phyloP scores from a whole-genome alignment of 2,113 vertebrate species.

The Pyrgilauda ruficollis region DNA sequence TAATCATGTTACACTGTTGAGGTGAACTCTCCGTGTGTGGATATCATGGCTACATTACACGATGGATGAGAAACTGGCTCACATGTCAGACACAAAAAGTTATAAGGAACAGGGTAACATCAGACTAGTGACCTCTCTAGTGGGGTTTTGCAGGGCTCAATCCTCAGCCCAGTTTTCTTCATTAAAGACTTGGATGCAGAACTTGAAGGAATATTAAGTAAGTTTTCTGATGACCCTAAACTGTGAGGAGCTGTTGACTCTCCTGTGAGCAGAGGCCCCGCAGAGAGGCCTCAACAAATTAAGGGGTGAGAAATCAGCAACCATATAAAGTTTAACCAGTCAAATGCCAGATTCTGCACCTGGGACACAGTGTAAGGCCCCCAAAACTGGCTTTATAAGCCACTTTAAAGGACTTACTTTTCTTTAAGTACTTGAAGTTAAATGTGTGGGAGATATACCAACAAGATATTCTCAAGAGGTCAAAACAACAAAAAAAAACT shows the following conservation, averaged over 20 bases:
- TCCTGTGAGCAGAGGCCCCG: not conserved
- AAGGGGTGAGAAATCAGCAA: not conserved
- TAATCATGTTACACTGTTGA: too few species aligned
- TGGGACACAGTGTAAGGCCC: not conserved
- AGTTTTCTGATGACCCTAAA: not conserved
- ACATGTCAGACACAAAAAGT: not conserved
- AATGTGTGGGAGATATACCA: not conserved
- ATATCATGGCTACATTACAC: not conserved
- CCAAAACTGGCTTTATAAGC: not conserved
- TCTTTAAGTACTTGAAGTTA: not conserved
- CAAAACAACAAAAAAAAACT: not conserved
- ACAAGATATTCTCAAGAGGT: not conserved
- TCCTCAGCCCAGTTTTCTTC: not conserved
- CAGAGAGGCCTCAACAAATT: not conserved
- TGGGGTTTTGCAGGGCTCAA: not conserved
- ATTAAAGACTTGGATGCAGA: not conserved
- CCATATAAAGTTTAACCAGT: not conserved
- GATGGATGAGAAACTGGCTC: not conserved
- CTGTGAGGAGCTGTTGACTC: not conserved
- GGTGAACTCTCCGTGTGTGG: too few species aligned
- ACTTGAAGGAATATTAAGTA: not conserved
- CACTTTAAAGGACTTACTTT: not conserved
- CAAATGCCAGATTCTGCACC: not conserved
- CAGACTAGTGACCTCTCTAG: not conserved
- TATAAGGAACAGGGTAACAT: not conserved